Evolutionary conservation across 2,888 invertebrate genomes (phyloP).

Genomic region (Volucella inanis): DNA sequence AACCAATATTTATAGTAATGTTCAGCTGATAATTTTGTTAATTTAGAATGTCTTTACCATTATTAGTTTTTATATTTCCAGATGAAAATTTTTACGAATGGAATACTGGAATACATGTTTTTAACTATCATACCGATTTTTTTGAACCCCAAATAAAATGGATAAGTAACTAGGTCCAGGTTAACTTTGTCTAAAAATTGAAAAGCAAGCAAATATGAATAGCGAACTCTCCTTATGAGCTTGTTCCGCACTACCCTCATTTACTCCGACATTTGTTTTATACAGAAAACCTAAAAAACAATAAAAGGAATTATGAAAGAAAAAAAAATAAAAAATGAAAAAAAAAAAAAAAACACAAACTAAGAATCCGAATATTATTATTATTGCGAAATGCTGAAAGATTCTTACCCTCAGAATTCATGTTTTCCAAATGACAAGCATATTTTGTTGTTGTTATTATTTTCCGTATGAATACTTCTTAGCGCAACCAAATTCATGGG

Average conservation of each 20-base stretch:
- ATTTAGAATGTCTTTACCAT: no score
- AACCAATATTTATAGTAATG: no score
- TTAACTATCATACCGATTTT: no score
- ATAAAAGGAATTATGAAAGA: conserved; percentile 13
- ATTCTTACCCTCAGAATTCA: conserved; percentile 22
- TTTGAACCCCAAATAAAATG: no score
- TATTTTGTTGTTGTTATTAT: conserved; percentile 20
- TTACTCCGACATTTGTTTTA: background rate
- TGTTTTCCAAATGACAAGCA: conserved; percentile 46
- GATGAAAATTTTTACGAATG: no score
- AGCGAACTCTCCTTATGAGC: background rate
- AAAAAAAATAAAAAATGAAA: background rate
- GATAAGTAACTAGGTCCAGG: no score
- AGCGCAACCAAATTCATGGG: conserved; percentile 20
- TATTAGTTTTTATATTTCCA: no score
- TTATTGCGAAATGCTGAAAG: background rate
- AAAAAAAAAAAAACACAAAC: background rate
- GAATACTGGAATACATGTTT: no score
- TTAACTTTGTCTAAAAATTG: no score
- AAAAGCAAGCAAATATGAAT: background rate
- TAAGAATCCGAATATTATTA: background rate
- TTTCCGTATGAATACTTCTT: conserved; percentile 10
- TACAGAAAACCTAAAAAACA: background rate
- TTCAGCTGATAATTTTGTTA: no score
- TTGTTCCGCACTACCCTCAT: background rate